These are phyloP conservation scores for Antheraea pernyi DNA, from an alignment of 1,140 invertebrate genomes.

Conservation along the genomic window DNA sequence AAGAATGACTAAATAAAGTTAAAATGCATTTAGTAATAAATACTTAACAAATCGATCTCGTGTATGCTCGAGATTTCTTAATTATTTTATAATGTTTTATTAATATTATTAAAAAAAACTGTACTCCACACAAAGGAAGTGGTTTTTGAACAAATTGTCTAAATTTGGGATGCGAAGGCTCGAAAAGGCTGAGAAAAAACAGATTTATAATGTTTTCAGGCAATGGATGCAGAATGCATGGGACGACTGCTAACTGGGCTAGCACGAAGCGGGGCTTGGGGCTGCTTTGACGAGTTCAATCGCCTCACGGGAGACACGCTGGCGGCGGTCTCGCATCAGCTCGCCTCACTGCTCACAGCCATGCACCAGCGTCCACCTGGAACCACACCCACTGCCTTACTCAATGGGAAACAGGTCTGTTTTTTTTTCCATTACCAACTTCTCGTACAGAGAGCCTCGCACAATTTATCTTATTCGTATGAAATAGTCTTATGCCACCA, in stretches of 20 bases:
- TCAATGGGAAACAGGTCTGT: slow-evolving; percentile 88
- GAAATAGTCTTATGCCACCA: too few species aligned
- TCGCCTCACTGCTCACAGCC: slow-evolving; percentile 86
- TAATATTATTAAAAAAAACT: too few species aligned
- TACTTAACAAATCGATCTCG: too few species aligned
- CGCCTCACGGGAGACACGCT: slow-evolving; percentile 95
- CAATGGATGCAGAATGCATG: slow-evolving; percentile 96
- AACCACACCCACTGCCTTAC: slow-evolving; percentile 73
- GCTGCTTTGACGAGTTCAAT: slow-evolving; percentile 99
- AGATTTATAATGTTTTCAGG: slow-evolving; percentile 74
- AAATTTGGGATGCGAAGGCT: too few species aligned
- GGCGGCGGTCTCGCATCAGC: slow-evolving; percentile 91
- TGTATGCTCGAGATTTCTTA: too few species aligned
- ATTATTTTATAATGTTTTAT: too few species aligned
- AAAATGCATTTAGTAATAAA: too few species aligned
- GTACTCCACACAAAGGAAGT: too few species aligned
- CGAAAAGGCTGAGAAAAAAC: not conserved
- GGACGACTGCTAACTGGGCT: slow-evolving; percentile 94
- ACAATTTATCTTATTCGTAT: too few species aligned
- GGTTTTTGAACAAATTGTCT: too few species aligned
- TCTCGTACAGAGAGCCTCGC: too few species aligned
- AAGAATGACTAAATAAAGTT: too few species aligned
- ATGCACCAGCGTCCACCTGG: slow-evolving; percentile 40
- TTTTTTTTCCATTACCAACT: not conserved
- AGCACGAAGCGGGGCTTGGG: slow-evolving; percentile 97